Conservation (phyloP, 2,113 vertebrate species). For the Coryphaenoides rupestris region DNA sequence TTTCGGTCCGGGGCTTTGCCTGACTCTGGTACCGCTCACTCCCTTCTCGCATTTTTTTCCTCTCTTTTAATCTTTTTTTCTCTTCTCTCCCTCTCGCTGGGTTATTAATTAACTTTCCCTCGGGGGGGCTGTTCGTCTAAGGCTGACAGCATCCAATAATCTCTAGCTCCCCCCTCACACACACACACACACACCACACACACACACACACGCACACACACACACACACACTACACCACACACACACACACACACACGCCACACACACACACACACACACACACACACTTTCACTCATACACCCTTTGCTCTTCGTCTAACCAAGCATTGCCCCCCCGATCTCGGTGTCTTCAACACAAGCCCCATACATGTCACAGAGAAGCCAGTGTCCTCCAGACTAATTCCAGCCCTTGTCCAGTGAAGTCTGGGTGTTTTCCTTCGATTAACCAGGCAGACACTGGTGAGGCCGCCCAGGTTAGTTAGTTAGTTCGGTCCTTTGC, state of each 20-base stretch:
- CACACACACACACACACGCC: background rate
- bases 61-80: background rate
- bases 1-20: conserved; percentile 5
- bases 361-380: conserved; percentile 11
- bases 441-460: no score
- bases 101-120: conserved; percentile 15
- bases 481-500: no score
- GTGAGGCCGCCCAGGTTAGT: no score
- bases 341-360: conserved; percentile 3
- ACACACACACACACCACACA: background rate
- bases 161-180: background rate
- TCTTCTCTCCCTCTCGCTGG: conserved; percentile 14
- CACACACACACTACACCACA: background rate
- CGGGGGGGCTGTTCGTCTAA: background rate
- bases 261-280: background rate
- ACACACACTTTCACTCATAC: background rate
- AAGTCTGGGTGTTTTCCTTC: no score
- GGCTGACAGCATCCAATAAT: background rate
- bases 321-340: no score
- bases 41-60: background rate
- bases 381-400: conserved; percentile 16
- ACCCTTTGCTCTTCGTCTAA: no score
- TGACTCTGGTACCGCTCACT: background rate
- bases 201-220: background rate
- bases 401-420: conserved; percentile 13